Conservation (phyloP, 1,140 invertebrate species). For the Drosophila sturtevanti region DNA sequence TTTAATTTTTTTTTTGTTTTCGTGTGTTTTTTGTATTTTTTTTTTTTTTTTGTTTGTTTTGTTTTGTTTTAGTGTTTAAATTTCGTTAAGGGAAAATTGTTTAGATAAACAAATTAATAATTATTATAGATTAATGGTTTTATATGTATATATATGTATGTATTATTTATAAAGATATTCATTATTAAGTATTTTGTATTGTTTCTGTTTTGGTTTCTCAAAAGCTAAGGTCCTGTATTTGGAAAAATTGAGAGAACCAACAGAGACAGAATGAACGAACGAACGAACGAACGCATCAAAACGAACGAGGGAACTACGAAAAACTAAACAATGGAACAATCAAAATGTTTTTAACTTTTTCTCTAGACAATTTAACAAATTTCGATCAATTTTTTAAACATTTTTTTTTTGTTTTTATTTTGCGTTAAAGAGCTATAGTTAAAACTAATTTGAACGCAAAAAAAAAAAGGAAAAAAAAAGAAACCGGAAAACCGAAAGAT, state of each 20-base stretch:
- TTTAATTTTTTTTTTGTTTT: constrained; percentile 33
- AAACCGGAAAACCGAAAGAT: neutral
- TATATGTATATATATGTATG: constrained; percentile 18
- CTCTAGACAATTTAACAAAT: constrained; percentile 2
- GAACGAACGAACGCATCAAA: constrained; percentile 42
- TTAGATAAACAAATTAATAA: constrained; percentile 46
- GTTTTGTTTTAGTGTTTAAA: neutral
- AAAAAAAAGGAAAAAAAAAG: too few relatives aligned
- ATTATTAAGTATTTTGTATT: constrained; percentile 24
- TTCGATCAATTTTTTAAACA: too few relatives aligned
- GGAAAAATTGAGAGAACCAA: constrained; percentile 42
- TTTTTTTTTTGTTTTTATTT: too few relatives aligned
- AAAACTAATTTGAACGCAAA: neutral
- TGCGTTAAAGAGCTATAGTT: neutral
- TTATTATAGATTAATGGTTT: constrained; percentile 42
- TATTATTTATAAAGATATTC: constrained; percentile 6
- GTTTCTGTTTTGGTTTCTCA: constrained; percentile 22
- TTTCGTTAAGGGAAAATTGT: neutral
- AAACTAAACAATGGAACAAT: constrained; percentile 31
- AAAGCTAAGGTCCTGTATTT: constrained; percentile 26
- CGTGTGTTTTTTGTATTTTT: constrained; percentile 48
- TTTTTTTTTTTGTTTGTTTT: neutral
- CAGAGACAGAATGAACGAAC: constrained; percentile 48
- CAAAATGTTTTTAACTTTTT: neutral
- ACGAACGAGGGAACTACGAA: constrained; percentile 66